Conservation (phyloP, 2,797 vertebrate genomes). For the Arctocebus calabarensis region DNA sequence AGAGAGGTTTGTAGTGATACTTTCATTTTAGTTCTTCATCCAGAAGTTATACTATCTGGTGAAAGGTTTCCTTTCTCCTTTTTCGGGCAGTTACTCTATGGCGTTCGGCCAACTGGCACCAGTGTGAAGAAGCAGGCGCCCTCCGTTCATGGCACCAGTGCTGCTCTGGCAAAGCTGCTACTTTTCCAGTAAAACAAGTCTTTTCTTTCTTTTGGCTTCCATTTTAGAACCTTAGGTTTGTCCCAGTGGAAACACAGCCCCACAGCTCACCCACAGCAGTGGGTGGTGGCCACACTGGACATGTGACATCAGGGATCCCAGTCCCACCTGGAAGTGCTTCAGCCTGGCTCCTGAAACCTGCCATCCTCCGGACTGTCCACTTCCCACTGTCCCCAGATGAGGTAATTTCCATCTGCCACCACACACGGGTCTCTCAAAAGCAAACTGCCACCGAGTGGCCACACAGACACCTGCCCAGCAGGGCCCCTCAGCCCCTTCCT, state of each 20-base stretch:
- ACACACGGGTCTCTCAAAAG: background rate
- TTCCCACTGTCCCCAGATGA: background rate
- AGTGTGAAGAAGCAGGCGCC: background rate
- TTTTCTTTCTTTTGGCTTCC: background rate
- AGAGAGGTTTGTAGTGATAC: too few species aligned
- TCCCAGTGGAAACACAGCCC: background rate
- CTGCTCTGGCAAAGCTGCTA: background rate
- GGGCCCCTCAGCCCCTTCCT: background rate
- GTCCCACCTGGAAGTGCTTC: background rate
- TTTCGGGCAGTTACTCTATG: background rate
- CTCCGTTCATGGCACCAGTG: background rate
- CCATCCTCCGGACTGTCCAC: background rate
- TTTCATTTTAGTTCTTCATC: background rate
- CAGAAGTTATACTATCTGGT: rapidly evolving
- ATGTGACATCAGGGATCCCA: too few species aligned
- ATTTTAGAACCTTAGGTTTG: background rate
- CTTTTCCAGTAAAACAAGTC: background rate
- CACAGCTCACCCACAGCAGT: background rate
- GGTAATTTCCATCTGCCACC: rapidly evolving
- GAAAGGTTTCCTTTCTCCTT: background rate
- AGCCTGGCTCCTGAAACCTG: background rate
- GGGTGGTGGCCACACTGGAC: too few species aligned
- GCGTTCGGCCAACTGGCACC: background rate
- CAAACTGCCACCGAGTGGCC: background rate
- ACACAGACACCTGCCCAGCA: too few species aligned